Percentiles rank a stretch among this genome's conserved stretches.
These are phyloP conservation scores for Anneissia japonica DNA, from an alignment of 35 echinoderm and acorn worm species.

Conservation along the genomic window DNA sequence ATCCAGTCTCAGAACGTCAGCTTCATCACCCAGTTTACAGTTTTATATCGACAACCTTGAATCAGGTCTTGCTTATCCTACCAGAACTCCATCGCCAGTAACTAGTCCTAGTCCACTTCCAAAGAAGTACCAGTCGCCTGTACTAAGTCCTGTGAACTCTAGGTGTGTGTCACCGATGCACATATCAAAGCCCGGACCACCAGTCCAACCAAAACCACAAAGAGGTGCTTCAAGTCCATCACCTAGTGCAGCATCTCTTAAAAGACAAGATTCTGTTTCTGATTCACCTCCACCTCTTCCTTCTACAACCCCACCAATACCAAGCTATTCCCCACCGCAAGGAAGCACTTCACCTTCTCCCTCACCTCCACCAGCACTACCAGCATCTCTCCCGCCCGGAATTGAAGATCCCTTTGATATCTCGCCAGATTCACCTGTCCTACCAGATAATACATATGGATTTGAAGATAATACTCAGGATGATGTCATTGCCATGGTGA, in stretches of 20 bases:
- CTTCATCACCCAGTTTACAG: background rate
- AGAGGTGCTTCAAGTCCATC: background rate
- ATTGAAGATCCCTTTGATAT: background rate
- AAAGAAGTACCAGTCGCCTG: background rate
- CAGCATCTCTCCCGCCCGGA: conserved; percentile 26
- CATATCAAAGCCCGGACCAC: background rate
- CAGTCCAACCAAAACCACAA: background rate
- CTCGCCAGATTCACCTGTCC: conserved; percentile 1
- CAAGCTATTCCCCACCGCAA: background rate
- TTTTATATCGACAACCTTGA: background rate
- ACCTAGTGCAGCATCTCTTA: background rate
- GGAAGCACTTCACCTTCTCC: conserved; percentile 23
- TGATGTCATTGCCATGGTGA: conserved; percentile 4
- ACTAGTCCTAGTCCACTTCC: background rate
- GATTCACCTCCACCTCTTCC: background rate
- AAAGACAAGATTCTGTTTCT: background rate
- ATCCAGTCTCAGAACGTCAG: background rate
- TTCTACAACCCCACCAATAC: conserved; percentile 3
- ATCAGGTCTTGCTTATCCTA: background rate
- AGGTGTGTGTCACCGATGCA: background rate
- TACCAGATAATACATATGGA: background rate
- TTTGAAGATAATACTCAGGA: background rate
- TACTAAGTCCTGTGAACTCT: background rate
- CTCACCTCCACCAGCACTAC: conserved; percentile 62
- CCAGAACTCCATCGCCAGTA: background rate